A percentile compares a stretch with the other conserved stretches of the same genome.
These are phyloP conservation scores for Phaetusa simplex DNA, from an alignment of 2,113 vertebrate species.

Conservation along the genomic window DNA sequence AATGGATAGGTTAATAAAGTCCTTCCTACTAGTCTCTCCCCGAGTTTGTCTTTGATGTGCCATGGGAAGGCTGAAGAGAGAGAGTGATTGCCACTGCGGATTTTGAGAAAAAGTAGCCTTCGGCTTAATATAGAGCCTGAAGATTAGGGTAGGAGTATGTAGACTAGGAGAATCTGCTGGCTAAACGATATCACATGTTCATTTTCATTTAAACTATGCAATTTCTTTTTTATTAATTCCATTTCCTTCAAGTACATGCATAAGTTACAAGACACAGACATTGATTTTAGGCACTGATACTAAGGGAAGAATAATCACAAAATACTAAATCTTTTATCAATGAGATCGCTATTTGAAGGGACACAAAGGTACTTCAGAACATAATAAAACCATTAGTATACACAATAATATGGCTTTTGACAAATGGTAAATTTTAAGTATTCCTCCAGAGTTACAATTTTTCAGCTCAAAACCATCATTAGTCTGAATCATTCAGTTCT, in stretches of 20 bases:
- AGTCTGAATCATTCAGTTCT: not conserved
- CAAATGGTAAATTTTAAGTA: not conserved
- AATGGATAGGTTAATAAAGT: conserved; percentile 16
- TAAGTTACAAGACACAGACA: not conserved
- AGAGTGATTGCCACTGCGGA: not conserved
- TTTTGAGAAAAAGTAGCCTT: conserved; percentile 42
- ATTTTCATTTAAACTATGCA: conserved; percentile 70
- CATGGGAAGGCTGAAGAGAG: conserved; percentile 3
- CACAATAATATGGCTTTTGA: not conserved
- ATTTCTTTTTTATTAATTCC: conserved; percentile 70
- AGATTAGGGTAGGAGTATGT: conserved; percentile 65
- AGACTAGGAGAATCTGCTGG: conserved; percentile 60
- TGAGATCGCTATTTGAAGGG: not conserved
- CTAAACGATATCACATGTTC: conserved; percentile 61
- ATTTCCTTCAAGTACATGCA: conserved; percentile 38
- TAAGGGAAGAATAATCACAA: not conserved
- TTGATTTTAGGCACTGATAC: not conserved
- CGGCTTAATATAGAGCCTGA: conserved; percentile 7
- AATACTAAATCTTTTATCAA: not conserved
- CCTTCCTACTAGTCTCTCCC: not conserved
- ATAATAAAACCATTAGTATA: not conserved
- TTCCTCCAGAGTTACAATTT: not conserved
- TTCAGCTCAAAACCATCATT: not conserved
- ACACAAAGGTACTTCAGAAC: not conserved
- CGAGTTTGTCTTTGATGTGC: conserved; percentile 25